Conservation (phyloP, 2,888 invertebrate species). For the Thymelicus lineola region DNA sequence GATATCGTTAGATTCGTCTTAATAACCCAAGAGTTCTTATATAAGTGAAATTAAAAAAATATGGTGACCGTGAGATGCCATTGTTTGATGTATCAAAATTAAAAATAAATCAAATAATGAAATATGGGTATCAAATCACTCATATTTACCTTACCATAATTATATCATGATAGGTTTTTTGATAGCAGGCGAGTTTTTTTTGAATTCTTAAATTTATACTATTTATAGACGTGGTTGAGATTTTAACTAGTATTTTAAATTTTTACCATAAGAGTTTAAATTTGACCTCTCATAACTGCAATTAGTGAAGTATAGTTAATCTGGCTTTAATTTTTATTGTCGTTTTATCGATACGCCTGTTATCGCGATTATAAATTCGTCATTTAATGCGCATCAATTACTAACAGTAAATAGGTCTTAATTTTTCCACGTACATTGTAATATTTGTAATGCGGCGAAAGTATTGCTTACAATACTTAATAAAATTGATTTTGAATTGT, state of each 20-base stretch:
- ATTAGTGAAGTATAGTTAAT: slow-evolving; percentile 7
- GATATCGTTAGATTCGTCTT: too few relatives aligned
- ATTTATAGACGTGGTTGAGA: too few relatives aligned
- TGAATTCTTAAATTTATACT: too few relatives aligned
- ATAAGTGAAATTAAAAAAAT: too few relatives aligned
- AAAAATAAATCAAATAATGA: too few relatives aligned
- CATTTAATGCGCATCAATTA: slow-evolving; percentile 1
- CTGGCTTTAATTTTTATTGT: slow-evolving; percentile 9
- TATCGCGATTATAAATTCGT: slow-evolving; percentile 20
- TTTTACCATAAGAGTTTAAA: neutral
- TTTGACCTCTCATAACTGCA: neutral
- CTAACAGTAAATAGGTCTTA: neutral
- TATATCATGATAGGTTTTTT: too few relatives aligned
- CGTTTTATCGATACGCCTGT: slow-evolving; percentile 5
- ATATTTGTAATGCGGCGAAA: neutral
- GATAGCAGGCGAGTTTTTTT: too few relatives aligned
- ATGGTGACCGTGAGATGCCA: too few relatives aligned
- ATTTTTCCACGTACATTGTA: neutral
- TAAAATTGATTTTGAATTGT: neutral
- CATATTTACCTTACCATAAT: too few relatives aligned
- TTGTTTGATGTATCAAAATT: too few relatives aligned
- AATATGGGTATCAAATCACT: too few relatives aligned
- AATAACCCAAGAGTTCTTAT: too few relatives aligned
- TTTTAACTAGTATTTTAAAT: neutral
- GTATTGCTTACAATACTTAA: neutral